Evolutionary conservation across 2,888 invertebrate species (phyloP).

Genomic region (Pseudococcus longispinus): DNA sequence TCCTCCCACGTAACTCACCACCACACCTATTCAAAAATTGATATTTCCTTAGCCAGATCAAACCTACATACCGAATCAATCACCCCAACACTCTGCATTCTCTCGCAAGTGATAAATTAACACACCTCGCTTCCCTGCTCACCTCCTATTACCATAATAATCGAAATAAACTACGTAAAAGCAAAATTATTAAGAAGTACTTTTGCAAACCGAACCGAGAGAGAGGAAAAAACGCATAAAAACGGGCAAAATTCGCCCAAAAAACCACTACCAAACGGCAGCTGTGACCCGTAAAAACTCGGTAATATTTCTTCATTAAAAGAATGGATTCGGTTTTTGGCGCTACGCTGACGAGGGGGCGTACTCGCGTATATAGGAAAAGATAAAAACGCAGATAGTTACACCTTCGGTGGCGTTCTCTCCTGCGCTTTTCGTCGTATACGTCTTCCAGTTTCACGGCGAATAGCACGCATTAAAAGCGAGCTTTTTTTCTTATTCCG

Average conservation of each 20-base stretch:
- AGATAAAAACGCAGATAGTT: slow-evolving; percentile 53
- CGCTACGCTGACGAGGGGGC: background rate
- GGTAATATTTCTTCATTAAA: slow-evolving; percentile 57
- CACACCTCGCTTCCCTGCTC: background rate
- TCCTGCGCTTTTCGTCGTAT: background rate
- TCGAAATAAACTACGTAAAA: background rate
- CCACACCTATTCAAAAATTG: background rate
- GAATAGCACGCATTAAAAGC: slow-evolving; percentile 39
- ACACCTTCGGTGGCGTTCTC: slow-evolving; percentile 36
- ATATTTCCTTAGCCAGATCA: background rate
- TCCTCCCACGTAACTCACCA: too few relatives aligned
- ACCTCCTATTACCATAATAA: background rate
- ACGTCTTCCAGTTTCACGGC: background rate
- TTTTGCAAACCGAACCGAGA: background rate
- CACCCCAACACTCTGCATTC: background rate
- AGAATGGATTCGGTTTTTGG: slow-evolving; percentile 51
- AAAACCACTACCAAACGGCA: slow-evolving; percentile 46
- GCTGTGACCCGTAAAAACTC: slow-evolving; percentile 57
- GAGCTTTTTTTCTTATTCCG: slow-evolving; percentile 51
- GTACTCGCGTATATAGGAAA: slow-evolving; percentile 2
- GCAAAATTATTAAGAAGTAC: background rate
- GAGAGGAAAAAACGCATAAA: slow-evolving; percentile 40
- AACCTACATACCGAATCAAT: background rate
- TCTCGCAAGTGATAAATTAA: background rate
- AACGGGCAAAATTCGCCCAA: background rate